Evolutionary conservation across 64 coral and sea anemone genomes (phyloP), one percentile per base, ranked within the genome.

Genomic region (Hydrozoanthus tunicans): DNA sequence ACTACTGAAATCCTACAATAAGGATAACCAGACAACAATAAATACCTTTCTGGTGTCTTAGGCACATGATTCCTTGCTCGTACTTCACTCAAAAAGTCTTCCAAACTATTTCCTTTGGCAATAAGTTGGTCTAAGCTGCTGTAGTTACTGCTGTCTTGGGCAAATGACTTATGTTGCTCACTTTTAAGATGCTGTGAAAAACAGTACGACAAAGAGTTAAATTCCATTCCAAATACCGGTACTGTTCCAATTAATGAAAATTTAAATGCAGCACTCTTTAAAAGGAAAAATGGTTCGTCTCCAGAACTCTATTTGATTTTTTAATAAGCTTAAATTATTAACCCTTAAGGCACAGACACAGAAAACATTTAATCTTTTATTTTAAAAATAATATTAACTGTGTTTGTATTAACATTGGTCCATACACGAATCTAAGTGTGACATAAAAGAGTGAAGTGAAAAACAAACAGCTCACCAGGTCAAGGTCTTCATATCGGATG

Each of bases 161-260:
- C 92, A 92, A 97, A 97, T 26, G 92, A 76, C 83, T 94, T 89
- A 71, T 97, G 95, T 67, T 91, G 90, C 3, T 97, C 95, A 89
- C 92, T 90, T 23, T 84, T 91, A 15, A 97, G 89, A 71, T 97
- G 95, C 95, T 97, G 27, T 11, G 72, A 43, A 92, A 81, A 66
- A n/a, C 1, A n/a, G 56, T 81, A 60, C 12, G 5, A 17, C 1
- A 1, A 70, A 58, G 43, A n/a, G 69, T 3, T 32, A 8, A 11
- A 53, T 69, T 4, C 5, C 11, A 53, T 84, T 43, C 32, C 32
- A 43, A 43, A 43, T 43, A 43, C 32, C n/a, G n/a, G n/a, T n/a
- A n/a, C n/a, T 43, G 32, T 1, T 43, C 0, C 32, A 43, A 1
- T 43, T 43, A 43, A 43, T 43, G 32, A 43, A 43, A 43, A 43